phyloP scores from a whole-genome alignment of 2,113 vertebrate species.

The Scomber japonicus region DNA sequence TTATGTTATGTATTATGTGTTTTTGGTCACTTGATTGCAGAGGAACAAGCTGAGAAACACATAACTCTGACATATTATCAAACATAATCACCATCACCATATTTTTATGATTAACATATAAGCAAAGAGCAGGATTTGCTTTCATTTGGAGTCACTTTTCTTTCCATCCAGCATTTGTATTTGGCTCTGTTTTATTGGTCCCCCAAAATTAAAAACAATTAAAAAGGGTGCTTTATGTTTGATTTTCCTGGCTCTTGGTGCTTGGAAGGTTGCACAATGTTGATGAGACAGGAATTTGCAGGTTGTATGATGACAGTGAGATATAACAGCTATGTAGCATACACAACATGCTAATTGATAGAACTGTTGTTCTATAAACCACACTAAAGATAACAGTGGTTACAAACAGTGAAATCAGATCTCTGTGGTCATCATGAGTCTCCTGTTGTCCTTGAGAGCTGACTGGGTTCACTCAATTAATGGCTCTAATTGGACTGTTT shows the following conservation, averaged over 20 bases:
- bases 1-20: too few species aligned
- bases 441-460: constrained; percentile 68
- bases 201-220: neutral
- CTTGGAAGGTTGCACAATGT: neutral
- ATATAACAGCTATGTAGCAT: neutral
- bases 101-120: neutral
- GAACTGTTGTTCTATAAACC: neutral
- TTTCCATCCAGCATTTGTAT: neutral
- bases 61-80: neutral
- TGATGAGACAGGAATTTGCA: neutral
- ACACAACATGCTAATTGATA: neutral
- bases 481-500: constrained; percentile 72
- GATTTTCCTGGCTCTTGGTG: neutral
- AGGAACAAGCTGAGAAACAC: neutral
- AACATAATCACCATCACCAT: too few species aligned
- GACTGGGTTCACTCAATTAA: constrained; percentile 71
- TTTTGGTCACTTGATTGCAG: neutral
- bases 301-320: neutral
- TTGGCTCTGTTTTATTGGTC: neutral
- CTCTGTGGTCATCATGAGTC: constrained; percentile 37
- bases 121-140: too few species aligned
- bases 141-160: too few species aligned
- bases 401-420: constrained; percentile 21
- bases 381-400: neutral
- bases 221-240: neutral